Percentiles rank a stretch among this genome's conserved stretches.
Evolutionary conservation across 2,113 vertebrate species (phyloP).

Genomic region (Naja naja): DNA sequence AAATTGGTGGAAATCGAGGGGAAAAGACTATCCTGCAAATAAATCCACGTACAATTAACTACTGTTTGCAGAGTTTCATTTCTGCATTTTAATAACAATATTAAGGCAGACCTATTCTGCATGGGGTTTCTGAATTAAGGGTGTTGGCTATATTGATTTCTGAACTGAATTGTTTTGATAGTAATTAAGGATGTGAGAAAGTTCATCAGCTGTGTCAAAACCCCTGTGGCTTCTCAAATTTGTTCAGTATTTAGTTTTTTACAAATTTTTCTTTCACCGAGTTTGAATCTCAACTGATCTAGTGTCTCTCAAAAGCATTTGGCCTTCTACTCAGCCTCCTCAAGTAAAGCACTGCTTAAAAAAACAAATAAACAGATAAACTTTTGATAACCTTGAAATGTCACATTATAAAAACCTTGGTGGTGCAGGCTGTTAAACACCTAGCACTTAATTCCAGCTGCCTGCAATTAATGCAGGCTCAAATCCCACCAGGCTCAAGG

Average conservation of each 20-base stretch:
- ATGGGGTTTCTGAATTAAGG: neutral
- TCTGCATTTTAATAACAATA: neutral
- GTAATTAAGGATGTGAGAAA: neutral
- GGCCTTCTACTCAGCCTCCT: neutral
- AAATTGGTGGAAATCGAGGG: neutral
- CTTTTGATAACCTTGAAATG: neutral
- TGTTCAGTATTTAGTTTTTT: too few species aligned
- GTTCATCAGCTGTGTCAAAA: neutral
- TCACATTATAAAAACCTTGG: neutral
- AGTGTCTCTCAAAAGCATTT: neutral
- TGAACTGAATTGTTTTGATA: neutral
- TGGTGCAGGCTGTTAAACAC: too few species aligned
- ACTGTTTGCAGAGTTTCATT: neutral
- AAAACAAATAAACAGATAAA: neutral
- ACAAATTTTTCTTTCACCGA: neutral
- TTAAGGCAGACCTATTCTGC: neutral
- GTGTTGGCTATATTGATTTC: neutral
- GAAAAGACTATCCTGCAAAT: neutral
- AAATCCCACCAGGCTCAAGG: too few species aligned
- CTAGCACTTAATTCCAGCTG: too few species aligned
- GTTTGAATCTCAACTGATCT: neutral
- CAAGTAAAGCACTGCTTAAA: neutral
- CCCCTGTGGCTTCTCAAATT: neutral
- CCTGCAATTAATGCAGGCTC: too few species aligned
- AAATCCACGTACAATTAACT: neutral